These are phyloP conservation scores for Caracal caracal DNA, from an alignment of 2,113 vertebrate species.

Conservation along the genomic window DNA sequence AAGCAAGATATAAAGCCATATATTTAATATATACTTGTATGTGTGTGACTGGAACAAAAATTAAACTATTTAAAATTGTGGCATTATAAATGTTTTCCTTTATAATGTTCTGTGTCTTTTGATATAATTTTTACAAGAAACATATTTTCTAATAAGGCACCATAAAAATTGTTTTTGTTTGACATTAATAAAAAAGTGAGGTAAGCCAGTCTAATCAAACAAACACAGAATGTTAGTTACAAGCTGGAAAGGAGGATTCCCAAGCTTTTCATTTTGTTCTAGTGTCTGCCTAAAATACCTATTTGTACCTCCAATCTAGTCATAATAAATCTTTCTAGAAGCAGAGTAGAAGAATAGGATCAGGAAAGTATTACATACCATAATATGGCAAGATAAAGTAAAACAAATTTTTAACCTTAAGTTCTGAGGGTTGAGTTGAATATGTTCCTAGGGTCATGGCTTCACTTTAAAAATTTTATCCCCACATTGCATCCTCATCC, in stretches of 20 bases:
- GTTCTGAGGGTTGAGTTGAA: neutral
- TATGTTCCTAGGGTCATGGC: neutral
- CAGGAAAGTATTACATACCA: neutral
- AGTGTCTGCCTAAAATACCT: neutral
- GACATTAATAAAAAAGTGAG: neutral
- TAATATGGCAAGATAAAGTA: neutral
- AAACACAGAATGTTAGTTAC: neutral
- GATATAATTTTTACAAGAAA: neutral
- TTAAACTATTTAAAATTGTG: neutral
- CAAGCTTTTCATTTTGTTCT: neutral
- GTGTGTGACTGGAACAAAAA: neutral
- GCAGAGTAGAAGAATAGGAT: neutral
- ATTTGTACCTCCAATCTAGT: neutral
- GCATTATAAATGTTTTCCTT: neutral
- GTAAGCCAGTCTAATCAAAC: neutral
- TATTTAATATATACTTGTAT: neutral
- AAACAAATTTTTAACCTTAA: neutral
- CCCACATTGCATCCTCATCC: neutral
- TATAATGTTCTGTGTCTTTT: neutral
- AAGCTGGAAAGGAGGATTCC: neutral
- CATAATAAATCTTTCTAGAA: neutral
- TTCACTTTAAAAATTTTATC: neutral
- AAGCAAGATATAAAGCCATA: neutral
- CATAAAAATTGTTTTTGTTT: neutral
- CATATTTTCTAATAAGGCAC: slow-evolving; percentile 9